These are phyloP conservation scores for Lucilia sericata DNA, from an alignment of 1,140 invertebrate species.

Conservation along the genomic window DNA sequence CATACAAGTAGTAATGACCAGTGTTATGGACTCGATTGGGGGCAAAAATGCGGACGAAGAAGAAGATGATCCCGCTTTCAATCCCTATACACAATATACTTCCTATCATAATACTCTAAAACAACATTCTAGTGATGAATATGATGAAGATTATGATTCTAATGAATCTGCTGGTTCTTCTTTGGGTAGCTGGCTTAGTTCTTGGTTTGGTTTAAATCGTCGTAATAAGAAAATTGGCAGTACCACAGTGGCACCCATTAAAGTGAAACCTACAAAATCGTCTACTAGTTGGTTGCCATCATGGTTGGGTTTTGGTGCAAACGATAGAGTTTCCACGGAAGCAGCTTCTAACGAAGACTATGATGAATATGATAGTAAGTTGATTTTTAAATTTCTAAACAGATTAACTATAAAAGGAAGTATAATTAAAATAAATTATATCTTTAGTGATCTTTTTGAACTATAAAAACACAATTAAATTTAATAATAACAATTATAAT, in stretches of 20 bases:
- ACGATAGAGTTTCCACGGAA: not conserved
- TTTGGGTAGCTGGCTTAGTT: slow-evolving; percentile 59
- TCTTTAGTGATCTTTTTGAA: not conserved
- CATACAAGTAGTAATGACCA: slow-evolving; percentile 59
- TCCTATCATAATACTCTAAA: slow-evolving; percentile 59
- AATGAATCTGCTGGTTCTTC: slow-evolving; percentile 45
- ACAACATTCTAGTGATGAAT: slow-evolving; percentile 44
- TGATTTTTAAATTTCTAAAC: not conserved
- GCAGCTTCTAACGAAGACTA: slow-evolving; percentile 53
- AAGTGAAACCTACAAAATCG: slow-evolving; percentile 43
- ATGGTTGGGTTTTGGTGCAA: slow-evolving; percentile 58
- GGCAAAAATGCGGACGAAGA: slow-evolving; percentile 48
- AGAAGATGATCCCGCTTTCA: slow-evolving; percentile 36
- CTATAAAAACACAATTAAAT: not conserved
- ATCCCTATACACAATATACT: slow-evolving; percentile 60
- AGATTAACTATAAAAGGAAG: not conserved
- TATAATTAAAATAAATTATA: not conserved
- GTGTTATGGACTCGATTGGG: slow-evolving; percentile 56
- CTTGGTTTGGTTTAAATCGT: slow-evolving; percentile 58
- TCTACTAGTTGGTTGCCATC: slow-evolving; percentile 60
- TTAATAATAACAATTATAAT: too few relatives aligned
- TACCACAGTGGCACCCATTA: slow-evolving; percentile 50
- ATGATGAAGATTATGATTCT: slow-evolving; percentile 26
- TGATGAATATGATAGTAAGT: slow-evolving; percentile 60
- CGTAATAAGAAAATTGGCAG: slow-evolving; percentile 59